Percentiles rank a stretch among this genome's conserved stretches.
Conservation (phyloP, 2,888 invertebrate species). For the Ophion costatus region DNA sequence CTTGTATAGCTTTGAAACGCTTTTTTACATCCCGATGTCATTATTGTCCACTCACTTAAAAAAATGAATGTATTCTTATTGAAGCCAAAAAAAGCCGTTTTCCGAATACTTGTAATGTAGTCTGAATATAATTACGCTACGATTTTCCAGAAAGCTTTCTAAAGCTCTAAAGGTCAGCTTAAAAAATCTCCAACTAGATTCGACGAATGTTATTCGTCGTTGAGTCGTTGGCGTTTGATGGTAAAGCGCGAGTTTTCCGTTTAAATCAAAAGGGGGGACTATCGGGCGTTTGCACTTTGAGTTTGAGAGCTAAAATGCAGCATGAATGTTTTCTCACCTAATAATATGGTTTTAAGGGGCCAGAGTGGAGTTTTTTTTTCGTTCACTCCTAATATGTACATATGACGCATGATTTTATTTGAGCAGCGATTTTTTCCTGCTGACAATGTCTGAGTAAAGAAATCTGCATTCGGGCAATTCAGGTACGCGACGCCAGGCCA, state of each 20-base stretch:
- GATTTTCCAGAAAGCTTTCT: neutral
- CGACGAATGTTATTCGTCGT: neutral
- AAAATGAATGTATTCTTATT: neutral
- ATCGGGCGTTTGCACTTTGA: no score
- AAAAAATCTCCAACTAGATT: no score
- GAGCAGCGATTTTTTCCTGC: neutral
- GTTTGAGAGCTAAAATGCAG: no score
- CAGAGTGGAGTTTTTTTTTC: no score
- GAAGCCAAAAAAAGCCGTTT: neutral
- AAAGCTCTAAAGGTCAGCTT: neutral
- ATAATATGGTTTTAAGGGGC: no score
- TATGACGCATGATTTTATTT: no score
- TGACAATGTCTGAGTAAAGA: neutral
- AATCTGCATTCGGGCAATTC: constrained; percentile 14
- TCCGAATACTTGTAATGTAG: neutral
- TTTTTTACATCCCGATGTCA: constrained; percentile 3
- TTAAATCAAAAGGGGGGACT: no score
- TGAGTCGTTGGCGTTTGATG: neutral
- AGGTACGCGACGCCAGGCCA: constrained; percentile 85
- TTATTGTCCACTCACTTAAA: neutral
- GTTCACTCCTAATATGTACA: no score
- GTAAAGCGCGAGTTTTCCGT: neutral
- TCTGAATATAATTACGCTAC: neutral
- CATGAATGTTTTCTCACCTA: no score
- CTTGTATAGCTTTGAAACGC: neutral